Base-by-base conservation (phyloP, 2,888 invertebrate genomes). In the Zhuqinia jingwanae region DNA sequence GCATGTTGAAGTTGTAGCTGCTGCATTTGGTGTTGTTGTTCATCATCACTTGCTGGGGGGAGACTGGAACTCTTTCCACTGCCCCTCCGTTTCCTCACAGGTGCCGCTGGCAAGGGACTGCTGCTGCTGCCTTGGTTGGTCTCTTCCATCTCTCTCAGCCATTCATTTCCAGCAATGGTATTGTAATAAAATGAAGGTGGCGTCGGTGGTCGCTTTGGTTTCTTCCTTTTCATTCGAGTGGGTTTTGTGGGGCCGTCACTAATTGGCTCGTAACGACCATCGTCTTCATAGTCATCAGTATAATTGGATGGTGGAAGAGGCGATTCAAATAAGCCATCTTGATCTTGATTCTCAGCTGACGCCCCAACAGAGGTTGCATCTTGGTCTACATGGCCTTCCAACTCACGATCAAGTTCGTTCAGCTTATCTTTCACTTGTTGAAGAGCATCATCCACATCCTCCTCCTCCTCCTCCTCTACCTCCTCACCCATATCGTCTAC, bases 161-260 rank as follows among this genome's bases (percentile, higher is more conserved):
- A 91, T 68, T 91, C 91, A 68, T 90, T 91, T 2, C 85, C 91
- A 11, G 89, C 90, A 36, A 91, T 89, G 20, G 91, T 91, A 68
- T 91, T 91, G 89, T 91, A 91, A 50, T 91, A 91, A 68, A 91
- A 84, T 0, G 85, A 70, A 42, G 84, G 87, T 45, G 87, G 80
- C 2, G 88, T 85, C 2, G 88, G 58, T 11, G 88, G 76, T 53
- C 63, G 81, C 27, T 82, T 80, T 13, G 78, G 80, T 53, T 81
- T 27, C 13, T 75, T 87, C 85, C 83, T 88, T 80, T 68, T 89
- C 36, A 77, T 81, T 77, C 91, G 85, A 56, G 79, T 56, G 2
- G 91, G 91, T 78, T 88, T 89, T 5, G 81, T 70, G 36, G 89
- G 87, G 25, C 83, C 87, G 20, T 88, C 89, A 73, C 65, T 89